Evolutionary conservation across 2,888 invertebrate genomes (phyloP), one percentile per base, ranked within the genome.

Genomic region (Catocala nupta): DNA sequence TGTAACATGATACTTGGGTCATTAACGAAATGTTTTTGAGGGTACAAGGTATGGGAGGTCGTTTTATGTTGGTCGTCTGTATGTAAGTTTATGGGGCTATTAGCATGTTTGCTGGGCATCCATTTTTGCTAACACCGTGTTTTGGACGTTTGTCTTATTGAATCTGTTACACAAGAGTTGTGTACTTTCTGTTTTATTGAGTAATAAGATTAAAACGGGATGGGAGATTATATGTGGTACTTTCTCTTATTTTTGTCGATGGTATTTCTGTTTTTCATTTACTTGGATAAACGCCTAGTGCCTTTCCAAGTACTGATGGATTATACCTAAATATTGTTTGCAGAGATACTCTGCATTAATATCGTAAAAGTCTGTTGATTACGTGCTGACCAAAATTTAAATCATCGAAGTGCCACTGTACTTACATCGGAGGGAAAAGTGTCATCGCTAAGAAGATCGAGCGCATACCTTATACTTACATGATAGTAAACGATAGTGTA

Each of bases 11-110:
- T 34, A 63, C 61, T 34, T 54, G 33, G 16, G 42, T 54, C 44
- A 47, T 51, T 53, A 57, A 59, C 12, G 63, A 56, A 60, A 55
- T 63, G 49, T 54, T 47, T 57, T 44, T 48, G 12, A 4, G 9
- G 16, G 51, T 59, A 52, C 6, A 25, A 45, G 9, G 5, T 47
- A 48, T 55, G 4, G 13, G 11, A 71, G 86, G 58, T 82, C 87
- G 75, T 60, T 64, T 68, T 76, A 81, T 43, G 54, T 68, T 86
- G 86, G 88, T 68, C 63, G 68, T 72, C 71, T 81, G 74, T 77
- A 84, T 74, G 81, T 84, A 81, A 82, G 83, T 88, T 87, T 88
- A 89, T 84, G 87, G 78, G 76, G 81, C 86, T 84, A 90, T 91
- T 90, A 89, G 89, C 84, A 81, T 90, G 87, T 90, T 90, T 89